phyloP scores from a whole-genome alignment of 2,888 invertebrate genomes.

The Alviniconcha strummeri region DNA sequence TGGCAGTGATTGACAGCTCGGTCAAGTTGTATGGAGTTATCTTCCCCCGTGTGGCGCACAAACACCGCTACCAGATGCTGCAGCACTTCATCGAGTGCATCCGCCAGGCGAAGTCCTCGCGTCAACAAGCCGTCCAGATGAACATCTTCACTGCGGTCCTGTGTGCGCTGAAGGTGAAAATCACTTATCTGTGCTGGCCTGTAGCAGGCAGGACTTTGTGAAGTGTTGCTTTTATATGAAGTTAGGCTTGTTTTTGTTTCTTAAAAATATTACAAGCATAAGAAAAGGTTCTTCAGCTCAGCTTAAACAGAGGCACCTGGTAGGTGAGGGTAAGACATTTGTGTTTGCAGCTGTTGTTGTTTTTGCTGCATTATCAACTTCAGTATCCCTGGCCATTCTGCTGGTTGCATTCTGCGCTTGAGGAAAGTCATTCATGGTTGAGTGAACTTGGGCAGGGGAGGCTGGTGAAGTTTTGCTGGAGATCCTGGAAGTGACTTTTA shows the following conservation, averaged over 20 bases:
- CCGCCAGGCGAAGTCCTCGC: conserved; percentile 88
- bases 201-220: not conserved
- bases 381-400: no score
- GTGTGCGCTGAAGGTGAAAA: conserved; percentile 82
- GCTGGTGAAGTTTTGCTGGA: no score
- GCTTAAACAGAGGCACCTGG: no score
- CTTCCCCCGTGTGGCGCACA: conserved; percentile 92
- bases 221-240: not conserved
- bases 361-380: no score
- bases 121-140: conserved; percentile 95
- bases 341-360: not conserved
- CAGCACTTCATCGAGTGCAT: conserved; percentile 98
- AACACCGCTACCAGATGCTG: conserved; percentile 97
- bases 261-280: no score
- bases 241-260: not conserved
- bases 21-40: conserved; percentile 94
- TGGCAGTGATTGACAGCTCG: conserved; percentile 96
- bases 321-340: not conserved
- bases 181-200: not conserved
- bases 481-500: no score
- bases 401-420: no score
- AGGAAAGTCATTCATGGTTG: no score
- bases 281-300: no score
- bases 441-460: no score
- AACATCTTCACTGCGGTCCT: conserved; percentile 96